Percentiles rank a stretch among this genome's conserved stretches.
These are phyloP conservation scores for Sylvietta virens DNA, from an alignment of 2,113 vertebrate species.

Conservation along the genomic window DNA sequence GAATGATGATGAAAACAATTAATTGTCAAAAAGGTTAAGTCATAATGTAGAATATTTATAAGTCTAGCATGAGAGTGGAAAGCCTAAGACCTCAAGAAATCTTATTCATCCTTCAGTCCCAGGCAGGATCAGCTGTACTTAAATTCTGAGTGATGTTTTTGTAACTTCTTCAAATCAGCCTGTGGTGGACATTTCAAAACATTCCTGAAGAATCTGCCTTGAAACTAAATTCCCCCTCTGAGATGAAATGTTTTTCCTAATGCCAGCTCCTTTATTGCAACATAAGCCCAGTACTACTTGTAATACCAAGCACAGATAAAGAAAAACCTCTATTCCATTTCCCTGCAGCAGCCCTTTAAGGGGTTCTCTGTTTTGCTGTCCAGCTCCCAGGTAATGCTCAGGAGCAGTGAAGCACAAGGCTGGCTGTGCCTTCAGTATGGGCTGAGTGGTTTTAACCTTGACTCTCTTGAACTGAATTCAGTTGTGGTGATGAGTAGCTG, in stretches of 20 bases:
- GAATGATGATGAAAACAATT: not conserved
- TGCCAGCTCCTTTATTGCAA: not conserved
- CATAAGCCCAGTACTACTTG: not conserved
- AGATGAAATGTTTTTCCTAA: not conserved
- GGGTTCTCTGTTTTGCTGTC: not conserved
- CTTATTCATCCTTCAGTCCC: not conserved
- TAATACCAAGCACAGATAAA: not conserved
- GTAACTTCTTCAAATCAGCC: not conserved
- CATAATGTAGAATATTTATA: not conserved
- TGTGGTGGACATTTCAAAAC: not conserved
- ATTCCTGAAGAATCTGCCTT: not conserved
- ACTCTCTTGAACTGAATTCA: not conserved
- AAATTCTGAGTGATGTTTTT: not conserved
- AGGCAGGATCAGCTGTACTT: not conserved
- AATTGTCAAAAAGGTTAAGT: not conserved
- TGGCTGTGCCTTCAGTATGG: not conserved
- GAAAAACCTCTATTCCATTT: not conserved
- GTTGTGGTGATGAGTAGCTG: not conserved
- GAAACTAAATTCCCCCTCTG: not conserved
- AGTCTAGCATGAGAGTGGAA: not conserved
- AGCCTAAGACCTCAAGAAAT: not conserved
- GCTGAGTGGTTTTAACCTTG: not conserved
- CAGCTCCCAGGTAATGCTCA: not conserved
- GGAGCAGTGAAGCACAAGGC: not conserved
- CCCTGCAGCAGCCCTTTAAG: not conserved